Evolutionary conservation across 2,113 vertebrate species (phyloP), one percentile per base, ranked within the genome.

Genomic region (Pollachius pollachius): DNA sequence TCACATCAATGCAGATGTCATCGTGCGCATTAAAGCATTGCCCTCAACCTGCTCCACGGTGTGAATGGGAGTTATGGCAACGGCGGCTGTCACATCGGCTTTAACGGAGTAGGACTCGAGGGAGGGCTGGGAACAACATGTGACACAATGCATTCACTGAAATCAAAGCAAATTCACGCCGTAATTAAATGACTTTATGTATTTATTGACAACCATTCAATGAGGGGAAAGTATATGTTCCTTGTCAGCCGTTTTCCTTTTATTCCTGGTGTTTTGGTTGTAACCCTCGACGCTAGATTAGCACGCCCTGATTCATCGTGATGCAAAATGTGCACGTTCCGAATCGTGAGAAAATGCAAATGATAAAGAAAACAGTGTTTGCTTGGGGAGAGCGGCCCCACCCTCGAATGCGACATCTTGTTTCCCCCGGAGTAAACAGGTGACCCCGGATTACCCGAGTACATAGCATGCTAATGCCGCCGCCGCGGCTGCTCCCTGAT

Each of bases 1-100:
- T 81, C 88, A 89, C 85, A 81, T 86, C 84, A 88, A 84, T 83
- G 86, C 81, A 89, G 83, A 90, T 85, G 89, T 89, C 89, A 89
- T 77, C 70, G 76, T 80, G 82, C 86, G 88, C 86, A 86, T 87
- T 75, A 48, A 48, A 48, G 12, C 81, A 76, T 82, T 87, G 85
- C 87, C 87, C 84, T 89, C 82, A 83, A 82, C 89, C 87, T 72
- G 82, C 84, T 86, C 81, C 23, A 73, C 87, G 78, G 85, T 84
- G 84, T 89, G 84, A 88, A 87, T 84, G 84, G 84, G 85, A 87
- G 87, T 88, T 86, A 83, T 78, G 75, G 85, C 84, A 84, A 78
- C 85, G 84, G 70, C 77, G 71, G 88, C 87, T 91, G 89, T 91
- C 89, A 89, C 87, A 84, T 89, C 72, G 72, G 81, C 74, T 89